Conservation (phyloP, 2,888 invertebrate genomes). For the Peribatodes rhomboidaria region DNA sequence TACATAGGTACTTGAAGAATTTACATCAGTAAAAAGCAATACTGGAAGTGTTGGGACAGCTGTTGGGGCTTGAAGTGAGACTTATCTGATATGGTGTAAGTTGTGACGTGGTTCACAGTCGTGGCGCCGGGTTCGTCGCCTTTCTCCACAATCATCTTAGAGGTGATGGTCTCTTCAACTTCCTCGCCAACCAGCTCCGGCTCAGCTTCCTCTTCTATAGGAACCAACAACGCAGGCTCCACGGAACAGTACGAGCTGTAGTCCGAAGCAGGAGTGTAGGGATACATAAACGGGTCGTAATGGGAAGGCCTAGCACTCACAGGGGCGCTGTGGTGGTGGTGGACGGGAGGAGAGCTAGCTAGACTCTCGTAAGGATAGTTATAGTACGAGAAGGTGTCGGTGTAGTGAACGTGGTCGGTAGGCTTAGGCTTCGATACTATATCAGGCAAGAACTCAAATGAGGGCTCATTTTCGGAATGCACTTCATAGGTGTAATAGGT, state of each 20-base stretch:
- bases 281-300: slow-evolving; percentile 64
- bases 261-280: slow-evolving; percentile 66
- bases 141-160: slow-evolving; percentile 71
- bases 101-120: slow-evolving; percentile 77
- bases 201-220: slow-evolving; percentile 67
- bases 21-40: slow-evolving; percentile 73
- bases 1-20: not conserved
- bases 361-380: slow-evolving; percentile 65
- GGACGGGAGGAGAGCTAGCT: slow-evolving; percentile 58
- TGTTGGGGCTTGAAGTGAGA: slow-evolving; percentile 73
- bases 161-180: slow-evolving; percentile 75
- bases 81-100: slow-evolving; percentile 76
- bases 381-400: slow-evolving; percentile 53
- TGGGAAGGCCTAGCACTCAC: slow-evolving; percentile 69
- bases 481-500: slow-evolving; percentile 56
- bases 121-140: slow-evolving; percentile 73
- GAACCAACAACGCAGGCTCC: slow-evolving; percentile 62
- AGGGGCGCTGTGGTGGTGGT: slow-evolving; percentile 59
- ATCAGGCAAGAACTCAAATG: slow-evolving; percentile 42
- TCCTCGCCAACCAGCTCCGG: slow-evolving; percentile 76
- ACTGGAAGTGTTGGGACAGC: slow-evolving; percentile 79
- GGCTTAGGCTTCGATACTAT: slow-evolving; percentile 41
- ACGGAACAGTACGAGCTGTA: slow-evolving; percentile 60
- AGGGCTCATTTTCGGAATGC: slow-evolving; percentile 51
- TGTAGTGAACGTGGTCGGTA: slow-evolving; percentile 48